These are phyloP conservation scores for Leuctra nigra DNA, from an alignment of 2,888 invertebrate genomes.

Conservation along the genomic window DNA sequence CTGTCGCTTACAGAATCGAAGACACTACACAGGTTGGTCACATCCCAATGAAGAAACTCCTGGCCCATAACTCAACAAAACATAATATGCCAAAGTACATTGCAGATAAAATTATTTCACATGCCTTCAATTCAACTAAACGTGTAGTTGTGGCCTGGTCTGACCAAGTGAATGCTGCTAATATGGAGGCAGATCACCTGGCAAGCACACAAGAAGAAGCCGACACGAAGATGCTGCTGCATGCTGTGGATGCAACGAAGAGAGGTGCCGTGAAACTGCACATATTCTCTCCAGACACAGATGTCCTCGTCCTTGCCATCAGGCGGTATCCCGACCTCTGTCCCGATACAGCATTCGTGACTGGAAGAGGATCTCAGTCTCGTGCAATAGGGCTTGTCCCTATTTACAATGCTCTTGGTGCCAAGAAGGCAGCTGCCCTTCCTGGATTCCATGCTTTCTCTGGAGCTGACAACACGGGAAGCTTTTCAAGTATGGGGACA, in stretches of 20 bases:
- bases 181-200: not conserved
- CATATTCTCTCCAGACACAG: slow-evolving; percentile 1
- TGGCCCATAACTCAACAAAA: not conserved
- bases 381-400: not conserved
- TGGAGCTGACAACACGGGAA: too few relatives aligned
- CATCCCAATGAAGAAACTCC: not conserved
- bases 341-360: not conserved
- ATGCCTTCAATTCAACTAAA: not conserved
- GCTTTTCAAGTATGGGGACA: too few relatives aligned
- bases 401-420: not conserved
- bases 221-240: not conserved
- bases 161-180: not conserved
- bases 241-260: not conserved
- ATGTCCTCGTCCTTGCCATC: not conserved
- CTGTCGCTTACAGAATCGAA: not conserved
- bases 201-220: slow-evolving; percentile 2
- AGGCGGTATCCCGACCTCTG: not conserved
- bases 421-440: not conserved
- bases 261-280: not conserved
- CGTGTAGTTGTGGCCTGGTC: not conserved
- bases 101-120: not conserved
- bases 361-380: not conserved
- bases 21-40: not conserved
- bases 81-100: not conserved
- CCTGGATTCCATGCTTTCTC: slow-evolving; percentile 1